A percentile compares a stretch with the other conserved stretches of the same genome.
Evolutionary conservation across 92 coral and sea anemone species (phyloP).

Genomic region (Palythoa grandiflora): DNA sequence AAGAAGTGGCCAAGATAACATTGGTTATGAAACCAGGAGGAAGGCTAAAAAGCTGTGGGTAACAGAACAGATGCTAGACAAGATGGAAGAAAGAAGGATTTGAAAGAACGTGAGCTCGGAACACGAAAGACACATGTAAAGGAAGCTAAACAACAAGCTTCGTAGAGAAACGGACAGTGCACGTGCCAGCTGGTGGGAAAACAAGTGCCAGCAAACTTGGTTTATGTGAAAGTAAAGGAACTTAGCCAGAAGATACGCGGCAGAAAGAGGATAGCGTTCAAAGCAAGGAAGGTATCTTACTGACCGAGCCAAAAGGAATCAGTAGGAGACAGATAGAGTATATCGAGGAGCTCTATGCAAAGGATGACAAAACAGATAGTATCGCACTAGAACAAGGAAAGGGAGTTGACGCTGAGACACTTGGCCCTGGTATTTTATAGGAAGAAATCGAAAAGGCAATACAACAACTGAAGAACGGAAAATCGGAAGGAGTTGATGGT

Average conservation of each 20-base stretch:
- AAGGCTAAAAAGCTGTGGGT: conserved; percentile 44
- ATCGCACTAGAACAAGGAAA: no score
- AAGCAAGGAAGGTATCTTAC: not conserved
- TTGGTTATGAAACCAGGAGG: not conserved
- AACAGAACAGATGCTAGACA: conserved; percentile 44
- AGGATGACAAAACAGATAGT: no score
- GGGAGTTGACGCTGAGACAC: no score
- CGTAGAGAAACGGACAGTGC: conserved; percentile 26
- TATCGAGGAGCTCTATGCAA: no score
- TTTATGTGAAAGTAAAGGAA: conserved; percentile 33
- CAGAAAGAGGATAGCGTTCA: no score
- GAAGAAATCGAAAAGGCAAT: no score
- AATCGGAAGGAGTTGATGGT: no score
- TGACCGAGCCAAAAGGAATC: conserved; percentile 20
- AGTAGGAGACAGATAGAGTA: conserved; percentile 7
- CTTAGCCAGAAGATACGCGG: not conserved
- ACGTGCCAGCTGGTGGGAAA: conserved; percentile 30
- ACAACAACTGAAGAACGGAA: no score
- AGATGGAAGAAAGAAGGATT: conserved; percentile 20
- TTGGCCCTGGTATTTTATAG: no score
- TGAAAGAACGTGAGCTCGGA: conserved; percentile 15
- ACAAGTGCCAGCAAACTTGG: conserved; percentile 18
- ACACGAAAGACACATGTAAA: conserved; percentile 21
- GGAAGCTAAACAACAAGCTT: conserved; percentile 36
- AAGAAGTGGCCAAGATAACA: not conserved